Evolutionary conservation across 2,888 invertebrate species (phyloP).

Genomic region (Linnaemya tessellans): DNA sequence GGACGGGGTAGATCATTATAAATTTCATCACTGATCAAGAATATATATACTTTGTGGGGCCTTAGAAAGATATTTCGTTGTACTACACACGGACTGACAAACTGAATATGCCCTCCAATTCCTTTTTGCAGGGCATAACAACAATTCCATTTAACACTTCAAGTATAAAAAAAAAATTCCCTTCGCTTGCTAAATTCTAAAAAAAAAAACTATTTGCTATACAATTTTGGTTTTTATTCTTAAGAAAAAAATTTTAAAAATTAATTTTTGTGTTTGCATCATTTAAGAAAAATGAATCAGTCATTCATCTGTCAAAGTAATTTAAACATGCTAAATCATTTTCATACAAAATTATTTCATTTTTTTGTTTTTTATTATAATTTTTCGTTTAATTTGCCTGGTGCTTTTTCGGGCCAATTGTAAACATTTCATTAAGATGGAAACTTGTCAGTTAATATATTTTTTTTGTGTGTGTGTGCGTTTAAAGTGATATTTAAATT

Average conservation of each 20-base stretch:
- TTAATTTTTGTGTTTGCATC: constrained; percentile 4
- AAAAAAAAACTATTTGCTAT: not conserved
- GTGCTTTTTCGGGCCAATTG: constrained; percentile 7
- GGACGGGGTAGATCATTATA: too few relatives aligned
- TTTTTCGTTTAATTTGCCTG: constrained; percentile 1
- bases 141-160: not conserved
- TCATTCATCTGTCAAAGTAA: constrained; percentile 81
- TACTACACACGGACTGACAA: too few relatives aligned
- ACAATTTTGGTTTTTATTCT: not conserved
- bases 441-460: constrained; percentile 68
- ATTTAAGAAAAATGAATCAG: constrained; percentile 48
- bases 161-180: not conserved
- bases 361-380: too few relatives aligned
- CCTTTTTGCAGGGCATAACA: too few relatives aligned
- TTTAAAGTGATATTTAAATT: constrained; percentile 64
- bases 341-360: constrained; percentile 52
- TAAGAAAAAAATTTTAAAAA: not conserved
- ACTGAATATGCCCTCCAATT: too few relatives aligned
- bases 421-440: constrained; percentile 51
- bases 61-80: too few relatives aligned
- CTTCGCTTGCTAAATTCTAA: not conserved
- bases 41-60: too few relatives aligned
- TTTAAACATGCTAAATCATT: constrained; percentile 80
- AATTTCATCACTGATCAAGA: too few relatives aligned
- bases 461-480: constrained; percentile 18